Evolutionary conservation across 2,797 vertebrate genomes (phyloP).

Genomic region (Neosilurus mollespiculum): DNA sequence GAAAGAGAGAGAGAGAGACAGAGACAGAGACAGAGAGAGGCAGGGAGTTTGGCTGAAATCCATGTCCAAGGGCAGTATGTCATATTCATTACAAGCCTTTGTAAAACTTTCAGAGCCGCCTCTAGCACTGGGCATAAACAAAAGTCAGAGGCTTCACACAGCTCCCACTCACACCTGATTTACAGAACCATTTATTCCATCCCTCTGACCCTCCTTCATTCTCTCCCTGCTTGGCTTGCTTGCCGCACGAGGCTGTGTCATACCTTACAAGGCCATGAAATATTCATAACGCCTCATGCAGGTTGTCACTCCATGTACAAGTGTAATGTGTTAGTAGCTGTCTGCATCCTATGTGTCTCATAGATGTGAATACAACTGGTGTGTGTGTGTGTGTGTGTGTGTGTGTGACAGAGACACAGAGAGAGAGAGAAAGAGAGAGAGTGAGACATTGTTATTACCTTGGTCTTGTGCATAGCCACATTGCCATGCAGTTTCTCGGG

Average conservation of each 20-base stretch:
- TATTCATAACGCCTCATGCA: constrained; percentile 53
- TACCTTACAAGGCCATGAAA: constrained; percentile 60
- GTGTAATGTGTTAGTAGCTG: constrained; percentile 27
- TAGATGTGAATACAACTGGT: constrained; percentile 18
- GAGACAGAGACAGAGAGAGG: not conserved
- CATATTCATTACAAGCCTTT: constrained; percentile 45
- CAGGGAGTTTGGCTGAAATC: constrained; percentile 17
- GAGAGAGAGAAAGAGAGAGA: too few relatives aligned
- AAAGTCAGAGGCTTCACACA: constrained; percentile 38
- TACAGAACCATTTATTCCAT: constrained; percentile 52
- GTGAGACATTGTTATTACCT: constrained; percentile 65
- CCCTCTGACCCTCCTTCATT: constrained; percentile 39
- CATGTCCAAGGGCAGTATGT: constrained; percentile 41
- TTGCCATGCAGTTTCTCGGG: constrained; percentile 83
- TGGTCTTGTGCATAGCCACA: constrained; percentile 73
- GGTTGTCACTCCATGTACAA: constrained; percentile 16
- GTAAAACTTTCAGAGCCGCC: constrained; percentile 41
- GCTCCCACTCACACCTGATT: constrained; percentile 45
- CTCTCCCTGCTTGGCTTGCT: constrained; percentile 21
- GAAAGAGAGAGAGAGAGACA: constrained; percentile 5
- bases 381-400: constrained; percentile 7
- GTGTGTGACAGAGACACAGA: not conserved
- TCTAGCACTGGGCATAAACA: constrained; percentile 47
- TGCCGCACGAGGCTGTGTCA: constrained; percentile 47
- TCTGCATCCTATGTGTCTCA: constrained; percentile 20